Percentiles rank a stretch among this genome's conserved stretches.
Conservation (phyloP, 2,797 vertebrate species). For the Lepus townsendii region DNA sequence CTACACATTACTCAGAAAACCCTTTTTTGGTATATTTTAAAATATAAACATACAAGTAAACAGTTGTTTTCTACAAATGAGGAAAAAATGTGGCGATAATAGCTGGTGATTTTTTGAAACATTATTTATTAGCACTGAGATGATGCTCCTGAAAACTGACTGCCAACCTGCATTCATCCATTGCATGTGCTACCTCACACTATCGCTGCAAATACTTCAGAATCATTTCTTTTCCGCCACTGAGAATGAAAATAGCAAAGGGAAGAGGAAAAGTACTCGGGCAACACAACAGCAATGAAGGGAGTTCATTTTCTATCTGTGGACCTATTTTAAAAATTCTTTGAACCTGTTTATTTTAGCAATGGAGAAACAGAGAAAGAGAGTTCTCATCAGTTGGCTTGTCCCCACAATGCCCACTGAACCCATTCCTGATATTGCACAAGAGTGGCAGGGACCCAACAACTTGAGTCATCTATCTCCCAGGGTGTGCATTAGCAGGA, state of each 20-base stretch:
- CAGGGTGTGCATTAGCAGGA: no score
- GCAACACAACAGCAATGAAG: neutral
- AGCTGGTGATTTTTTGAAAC: neutral
- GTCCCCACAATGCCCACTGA: no score
- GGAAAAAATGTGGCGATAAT: neutral
- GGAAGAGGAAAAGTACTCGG: neutral
- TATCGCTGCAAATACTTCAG: neutral
- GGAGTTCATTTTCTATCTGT: neutral
- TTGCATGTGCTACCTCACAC: neutral
- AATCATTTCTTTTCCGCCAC: neutral
- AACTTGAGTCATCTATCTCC: no score
- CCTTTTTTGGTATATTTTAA: neutral
- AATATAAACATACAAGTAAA: neutral
- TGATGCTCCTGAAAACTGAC: neutral
- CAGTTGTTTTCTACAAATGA: slow-evolving; percentile 4
- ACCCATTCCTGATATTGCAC: no score
- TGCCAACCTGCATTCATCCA: neutral
- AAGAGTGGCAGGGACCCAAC: no score
- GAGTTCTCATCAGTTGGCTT: no score
- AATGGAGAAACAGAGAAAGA: no score
- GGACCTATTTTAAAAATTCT: no score
- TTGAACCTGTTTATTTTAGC: no score
- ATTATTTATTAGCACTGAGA: neutral
- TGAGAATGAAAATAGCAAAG: neutral
- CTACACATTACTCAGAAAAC: neutral